Evolutionary conservation across 92 coral and sea anemone genomes (phyloP).

Genomic region (Isaurus tuberculatus): DNA sequence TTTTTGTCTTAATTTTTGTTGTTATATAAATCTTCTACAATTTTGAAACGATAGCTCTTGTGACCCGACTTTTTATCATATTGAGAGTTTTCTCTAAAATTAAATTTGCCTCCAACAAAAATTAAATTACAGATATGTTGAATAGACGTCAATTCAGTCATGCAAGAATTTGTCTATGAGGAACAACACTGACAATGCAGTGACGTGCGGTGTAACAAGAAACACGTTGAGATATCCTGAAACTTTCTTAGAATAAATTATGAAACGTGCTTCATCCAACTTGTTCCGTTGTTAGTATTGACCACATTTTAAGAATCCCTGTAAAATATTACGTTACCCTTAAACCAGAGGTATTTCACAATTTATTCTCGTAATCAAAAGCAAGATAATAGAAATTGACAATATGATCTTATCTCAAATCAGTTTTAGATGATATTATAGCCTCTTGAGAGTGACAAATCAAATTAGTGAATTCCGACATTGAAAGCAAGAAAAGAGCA

Average conservation of each 20-base stretch:
- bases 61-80: not conserved
- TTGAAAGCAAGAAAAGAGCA: not conserved
- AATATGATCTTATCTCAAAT: not conserved
- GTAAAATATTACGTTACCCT: not conserved
- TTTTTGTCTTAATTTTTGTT: too few relatives aligned
- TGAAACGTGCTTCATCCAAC: conserved; percentile 36
- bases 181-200: not conserved
- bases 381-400: not conserved
- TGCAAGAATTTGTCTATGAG: not conserved
- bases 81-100: not conserved
- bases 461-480: not conserved
- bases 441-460: not conserved
- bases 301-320: not conserved
- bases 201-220: not conserved
- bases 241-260: not conserved
- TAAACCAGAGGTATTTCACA: not conserved
- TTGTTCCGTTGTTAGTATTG: not conserved
- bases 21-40: too few relatives aligned
- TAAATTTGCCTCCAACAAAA: not conserved
- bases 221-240: conserved; percentile 11
- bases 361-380: not conserved
- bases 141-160: conserved; percentile 20
- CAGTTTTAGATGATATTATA: not conserved
- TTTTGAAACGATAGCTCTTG: not conserved
- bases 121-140: not conserved